Evolutionary conservation across 2,113 vertebrate species (phyloP).

Genomic region (Malurus cyaneus): DNA sequence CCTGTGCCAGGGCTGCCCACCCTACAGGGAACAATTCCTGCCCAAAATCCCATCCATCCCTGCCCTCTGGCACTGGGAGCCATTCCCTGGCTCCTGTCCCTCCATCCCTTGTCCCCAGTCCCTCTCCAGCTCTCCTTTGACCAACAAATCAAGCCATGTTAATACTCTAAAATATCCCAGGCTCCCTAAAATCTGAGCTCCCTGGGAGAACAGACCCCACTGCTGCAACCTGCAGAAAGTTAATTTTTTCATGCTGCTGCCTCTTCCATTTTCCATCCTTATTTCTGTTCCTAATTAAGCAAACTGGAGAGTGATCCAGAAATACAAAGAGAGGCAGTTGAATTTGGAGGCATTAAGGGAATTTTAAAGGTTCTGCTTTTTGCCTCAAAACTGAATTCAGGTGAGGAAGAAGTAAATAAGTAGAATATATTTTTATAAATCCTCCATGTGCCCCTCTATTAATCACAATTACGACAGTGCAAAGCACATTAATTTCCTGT

Average conservation of each 20-base stretch:
- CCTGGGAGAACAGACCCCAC: neutral
- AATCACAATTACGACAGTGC: neutral
- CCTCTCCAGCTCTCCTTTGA: neutral
- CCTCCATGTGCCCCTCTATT: neutral
- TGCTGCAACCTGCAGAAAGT: neutral
- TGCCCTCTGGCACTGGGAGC: neutral
- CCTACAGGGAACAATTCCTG: neutral
- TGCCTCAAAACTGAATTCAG: neutral
- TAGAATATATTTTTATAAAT: neutral
- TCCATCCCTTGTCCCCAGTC: neutral
- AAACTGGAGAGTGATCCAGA: neutral
- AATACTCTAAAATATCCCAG: neutral
- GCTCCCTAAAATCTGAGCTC: neutral
- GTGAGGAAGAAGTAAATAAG: neutral
- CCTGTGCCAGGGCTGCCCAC: too few relatives aligned
- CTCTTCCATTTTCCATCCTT: neutral
- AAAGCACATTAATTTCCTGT: neutral
- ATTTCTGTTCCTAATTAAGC: neutral
- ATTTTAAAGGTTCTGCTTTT: neutral
- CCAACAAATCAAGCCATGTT: neutral
- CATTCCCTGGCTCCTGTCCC: neutral
- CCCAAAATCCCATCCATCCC: neutral
- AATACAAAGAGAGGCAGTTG: neutral
- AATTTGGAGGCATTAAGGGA: neutral
- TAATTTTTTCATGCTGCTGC: neutral